Evolutionary conservation across 2,888 invertebrate genomes (phyloP).

Genomic region (Physocephala rufipes): DNA sequence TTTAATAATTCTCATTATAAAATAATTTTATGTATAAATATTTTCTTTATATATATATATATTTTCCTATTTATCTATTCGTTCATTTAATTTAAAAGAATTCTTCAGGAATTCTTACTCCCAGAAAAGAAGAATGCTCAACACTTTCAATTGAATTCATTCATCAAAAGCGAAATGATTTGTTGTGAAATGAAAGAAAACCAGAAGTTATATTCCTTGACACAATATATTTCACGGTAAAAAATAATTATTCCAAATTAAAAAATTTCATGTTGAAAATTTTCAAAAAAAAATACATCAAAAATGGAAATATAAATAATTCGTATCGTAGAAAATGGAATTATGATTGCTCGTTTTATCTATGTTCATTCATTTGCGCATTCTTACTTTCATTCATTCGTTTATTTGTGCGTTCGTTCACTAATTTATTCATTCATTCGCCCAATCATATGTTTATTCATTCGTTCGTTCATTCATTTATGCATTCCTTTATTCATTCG

Average conservation of each 20-base stretch:
- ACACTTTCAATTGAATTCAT: slow-evolving; percentile 38
- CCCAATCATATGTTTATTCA: too few species aligned
- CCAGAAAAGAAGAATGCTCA: slow-evolving; percentile 58
- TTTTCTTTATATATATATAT: neutral
- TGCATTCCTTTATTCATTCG: too few species aligned
- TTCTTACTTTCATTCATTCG: too few species aligned
- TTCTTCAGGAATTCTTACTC: slow-evolving; percentile 50
- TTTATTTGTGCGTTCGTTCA: too few species aligned
- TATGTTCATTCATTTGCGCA: too few species aligned
- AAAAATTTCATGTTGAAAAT: slow-evolving; percentile 7
- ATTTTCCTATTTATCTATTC: neutral
- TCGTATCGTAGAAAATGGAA: neutral
- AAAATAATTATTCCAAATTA: slow-evolving; percentile 7
- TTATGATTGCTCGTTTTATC: too few species aligned
- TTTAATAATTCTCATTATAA: too few species aligned
- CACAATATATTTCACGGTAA: slow-evolving; percentile 3
- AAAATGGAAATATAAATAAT: neutral
- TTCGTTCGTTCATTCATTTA: too few species aligned
- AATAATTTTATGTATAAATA: neutral
- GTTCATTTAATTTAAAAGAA: slow-evolving; percentile 14
- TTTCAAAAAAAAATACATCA: neutral
- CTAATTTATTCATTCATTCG: too few species aligned
- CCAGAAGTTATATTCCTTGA: neutral
- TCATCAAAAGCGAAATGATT: slow-evolving; percentile 54
- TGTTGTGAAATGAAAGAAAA: slow-evolving; percentile 48